Evolutionary conservation across 2,113 vertebrate genomes (phyloP), one percentile per base, ranked within the genome.

Genomic region (Syrrhaptes paradoxus): DNA sequence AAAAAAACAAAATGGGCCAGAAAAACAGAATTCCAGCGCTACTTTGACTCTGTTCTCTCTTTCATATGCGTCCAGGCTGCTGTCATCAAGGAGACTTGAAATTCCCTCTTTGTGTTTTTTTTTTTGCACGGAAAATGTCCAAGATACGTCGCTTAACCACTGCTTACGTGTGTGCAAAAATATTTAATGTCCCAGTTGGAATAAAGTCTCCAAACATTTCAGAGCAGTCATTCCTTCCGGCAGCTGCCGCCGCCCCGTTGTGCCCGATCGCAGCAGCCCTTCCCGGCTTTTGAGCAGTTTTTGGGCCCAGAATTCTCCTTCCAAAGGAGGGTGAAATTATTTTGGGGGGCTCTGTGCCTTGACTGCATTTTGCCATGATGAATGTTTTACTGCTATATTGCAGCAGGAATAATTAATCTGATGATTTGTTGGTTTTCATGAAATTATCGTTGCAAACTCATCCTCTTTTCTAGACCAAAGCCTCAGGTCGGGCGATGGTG

Each of bases 341-440:
- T 41, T 4, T 1, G 18, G 26, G 26, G 7, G 13, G 3, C 26
- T 86, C 45, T 46, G 51, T 20, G 1, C 7, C n/a, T 62, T 7
- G 36, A 38, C 9, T 68, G 24, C 10, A 1, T 0, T 81, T 67
- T 71, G 29, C 41, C 0, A 0, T 0, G 3, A 9, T 28, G 43
- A 41, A 9, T 29, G 0, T 51, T 84, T 62, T 31, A 13, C 20
- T 45, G 45, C 32, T 41, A 1, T 1, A 0, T 6, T 19, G 11
- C 22, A 45, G 54, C 45, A 59, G 0, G 49, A 29, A 17, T 62
- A 22, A 61, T 72, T 32, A 21, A 22, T 18, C 21, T 54, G n/a
- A 9, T 2, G 0, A 20, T 82, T 38, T 61, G 21, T 22, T 74
- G 31, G 8, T 9, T 66, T 66, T 74, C 21, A 6, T 18, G 4